Base-by-base conservation (phyloP, 2,888 invertebrate genomes). In the Drosophila mercatorum region DNA sequence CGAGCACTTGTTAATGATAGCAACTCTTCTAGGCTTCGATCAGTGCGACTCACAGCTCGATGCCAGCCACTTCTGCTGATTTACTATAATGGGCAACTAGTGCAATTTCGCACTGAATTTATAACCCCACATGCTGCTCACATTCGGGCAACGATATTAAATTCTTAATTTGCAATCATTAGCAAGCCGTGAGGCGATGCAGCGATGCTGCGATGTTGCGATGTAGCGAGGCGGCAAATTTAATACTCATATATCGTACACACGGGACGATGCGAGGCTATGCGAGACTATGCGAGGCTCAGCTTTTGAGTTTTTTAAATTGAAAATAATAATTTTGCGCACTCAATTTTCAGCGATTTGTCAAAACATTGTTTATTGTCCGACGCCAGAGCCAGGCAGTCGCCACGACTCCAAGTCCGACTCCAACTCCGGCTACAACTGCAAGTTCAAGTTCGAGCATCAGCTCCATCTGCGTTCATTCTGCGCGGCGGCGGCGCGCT, bases 131-230 rank as follows among this genome's bases (percentile, higher is more conserved):
- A 80, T 81, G 68, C 60, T 56, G 53, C 38, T 58, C 64, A 49
- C 49, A 41, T 40, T 41, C 49, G 31, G 31, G 40, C 49, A 40
- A n/a, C 49, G 78, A 75, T 84, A 91, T 92, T 90, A 91, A 91
- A 91, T 92, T 92, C 90, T 91, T 91, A 91, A 91, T 91, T 92
- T 91, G 90, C 89, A 91, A 91, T 91, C 92, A 91, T 91, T 91
- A 92, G 88, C 91, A 83, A 82, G 83, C 89, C 80, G 84, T 88
- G 83, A 80, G 91, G 31, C 71, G 53, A 77, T 78, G 77, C 77
- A 68, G 77, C 72, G 8, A 22, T 22, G 22, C 65, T 12, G 28
- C 71, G 53, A 77, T 78, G 77, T 75, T 69, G 77, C 73, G 8
- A 8, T 52, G 51, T 5, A 22, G 40, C 72, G 60, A 84, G 80